A percentile compares a stretch with the other conserved stretches of the same genome.
phyloP scores from a whole-genome alignment of 1,140 invertebrate genomes.

The Glossosoma conforme region DNA sequence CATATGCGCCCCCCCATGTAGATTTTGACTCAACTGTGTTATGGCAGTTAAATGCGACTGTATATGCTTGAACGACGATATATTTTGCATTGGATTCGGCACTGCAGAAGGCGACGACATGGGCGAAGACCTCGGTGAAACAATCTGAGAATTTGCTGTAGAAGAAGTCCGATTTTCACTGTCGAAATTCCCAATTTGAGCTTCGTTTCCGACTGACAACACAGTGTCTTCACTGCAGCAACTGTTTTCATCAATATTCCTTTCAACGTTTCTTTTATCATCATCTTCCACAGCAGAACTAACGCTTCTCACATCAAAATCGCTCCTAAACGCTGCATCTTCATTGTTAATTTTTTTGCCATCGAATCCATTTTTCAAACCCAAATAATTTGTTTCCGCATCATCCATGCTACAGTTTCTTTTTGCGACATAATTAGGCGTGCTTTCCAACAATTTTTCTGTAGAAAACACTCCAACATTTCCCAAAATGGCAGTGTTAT shows the following conservation, averaged over 20 bases:
- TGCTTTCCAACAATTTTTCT: slow-evolving; percentile 45
- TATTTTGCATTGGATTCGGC: slow-evolving; percentile 29
- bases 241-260: slow-evolving; percentile 48
- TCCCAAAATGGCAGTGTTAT: slow-evolving; percentile 32
- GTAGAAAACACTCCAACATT: slow-evolving; percentile 45
- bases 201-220: slow-evolving; percentile 62
- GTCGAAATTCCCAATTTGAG: slow-evolving; percentile 34
- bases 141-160: slow-evolving; percentile 27
- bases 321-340: too few relatives aligned
- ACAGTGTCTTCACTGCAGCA: slow-evolving; percentile 64
- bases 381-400: too few relatives aligned
- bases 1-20: slow-evolving; percentile 43
- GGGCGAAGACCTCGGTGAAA: slow-evolving; percentile 25
- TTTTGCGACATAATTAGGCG: slow-evolving; percentile 43
- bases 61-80: slow-evolving; percentile 55
- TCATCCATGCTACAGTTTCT: too few relatives aligned
- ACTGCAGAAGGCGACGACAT: slow-evolving; percentile 28
- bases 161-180: slow-evolving; percentile 29
- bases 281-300: slow-evolving; percentile 35
- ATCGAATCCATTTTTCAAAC: too few relatives aligned
- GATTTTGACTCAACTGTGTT: slow-evolving; percentile 51
- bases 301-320: slow-evolving; percentile 11
- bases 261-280: slow-evolving; percentile 32
- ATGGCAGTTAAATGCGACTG: slow-evolving; percentile 56
- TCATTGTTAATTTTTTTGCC: too few relatives aligned